phyloP scores from a whole-genome alignment of 1,140 invertebrate species.

The Neomicropteryx cornuta region DNA sequence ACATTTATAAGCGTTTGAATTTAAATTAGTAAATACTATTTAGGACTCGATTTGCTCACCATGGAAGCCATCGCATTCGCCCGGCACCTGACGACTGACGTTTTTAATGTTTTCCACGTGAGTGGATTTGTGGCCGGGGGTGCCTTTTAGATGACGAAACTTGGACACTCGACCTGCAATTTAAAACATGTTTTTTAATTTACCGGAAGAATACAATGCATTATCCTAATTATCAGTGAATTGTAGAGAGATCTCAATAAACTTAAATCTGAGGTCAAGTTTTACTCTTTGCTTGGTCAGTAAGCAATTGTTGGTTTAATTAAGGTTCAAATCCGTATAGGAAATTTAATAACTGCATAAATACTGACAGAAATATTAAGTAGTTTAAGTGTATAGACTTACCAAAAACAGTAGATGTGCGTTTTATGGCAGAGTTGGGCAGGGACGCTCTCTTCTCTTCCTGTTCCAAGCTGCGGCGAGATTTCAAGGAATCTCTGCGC shows the following conservation, averaged over 20 bases:
- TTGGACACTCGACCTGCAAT: slow-evolving; percentile 76
- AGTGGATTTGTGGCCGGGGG: slow-evolving; percentile 75
- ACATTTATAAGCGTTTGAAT: too few relatives aligned
- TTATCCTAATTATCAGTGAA: slow-evolving; percentile 2
- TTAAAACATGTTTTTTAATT: slow-evolving; percentile 12
- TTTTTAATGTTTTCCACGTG: slow-evolving; percentile 90
- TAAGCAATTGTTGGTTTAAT: too few relatives aligned
- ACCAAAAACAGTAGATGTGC: slow-evolving; percentile 81
- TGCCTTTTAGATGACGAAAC: slow-evolving; percentile 86
- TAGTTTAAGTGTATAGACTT: slow-evolving; percentile 14
- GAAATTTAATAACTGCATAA: too few relatives aligned
- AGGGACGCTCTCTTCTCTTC: slow-evolving; percentile 34
- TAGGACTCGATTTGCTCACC: too few relatives aligned
- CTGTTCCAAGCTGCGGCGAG: slow-evolving; percentile 34
- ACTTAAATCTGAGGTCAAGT: slow-evolving; percentile 9
- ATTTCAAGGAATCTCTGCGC: slow-evolving; percentile 47
- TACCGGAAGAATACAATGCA: too few relatives aligned
- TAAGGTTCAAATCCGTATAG: too few relatives aligned
- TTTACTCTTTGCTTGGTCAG: too few relatives aligned
- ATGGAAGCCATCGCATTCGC: slow-evolving; percentile 89
- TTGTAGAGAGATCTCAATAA: too few relatives aligned
- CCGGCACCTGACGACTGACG: slow-evolving; percentile 80
- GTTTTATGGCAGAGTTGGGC: slow-evolving; percentile 47
- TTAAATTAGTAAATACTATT: too few relatives aligned
- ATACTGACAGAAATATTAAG: too few relatives aligned